These are phyloP conservation scores for Prosapia bicincta DNA, from an alignment of 2,888 invertebrate species.

Conservation along the genomic window DNA sequence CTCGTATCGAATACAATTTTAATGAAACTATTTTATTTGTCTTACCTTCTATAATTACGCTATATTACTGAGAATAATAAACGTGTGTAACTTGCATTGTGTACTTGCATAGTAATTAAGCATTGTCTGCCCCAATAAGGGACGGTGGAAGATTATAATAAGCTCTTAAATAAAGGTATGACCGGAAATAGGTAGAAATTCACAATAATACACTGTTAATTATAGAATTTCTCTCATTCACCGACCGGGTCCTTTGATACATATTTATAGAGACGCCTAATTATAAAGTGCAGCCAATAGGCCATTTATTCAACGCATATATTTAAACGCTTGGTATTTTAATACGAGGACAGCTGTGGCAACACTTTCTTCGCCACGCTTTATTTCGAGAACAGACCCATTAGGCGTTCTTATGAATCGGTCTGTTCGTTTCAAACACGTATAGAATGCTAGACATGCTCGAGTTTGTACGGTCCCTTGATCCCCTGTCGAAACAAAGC, in stretches of 20 bases:
- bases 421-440: background rate
- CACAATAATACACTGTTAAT: background rate
- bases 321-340: background rate
- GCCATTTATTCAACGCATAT: background rate
- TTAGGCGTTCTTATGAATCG: constrained; percentile 2
- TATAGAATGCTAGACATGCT: background rate
- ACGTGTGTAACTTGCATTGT: too few relatives aligned
- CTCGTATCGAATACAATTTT: too few relatives aligned
- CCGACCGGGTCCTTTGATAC: background rate
- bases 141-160: too few relatives aligned
- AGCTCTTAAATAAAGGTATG: background rate
- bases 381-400: background rate
- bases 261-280: background rate
- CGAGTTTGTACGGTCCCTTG: background rate
- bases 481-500: background rate
- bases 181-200: background rate
- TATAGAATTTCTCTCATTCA: background rate
- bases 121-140: too few relatives aligned
- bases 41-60: too few relatives aligned
- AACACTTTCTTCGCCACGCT: background rate
- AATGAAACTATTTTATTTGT: too few relatives aligned
- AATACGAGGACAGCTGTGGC: background rate
- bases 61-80: too few relatives aligned
- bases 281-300: background rate
- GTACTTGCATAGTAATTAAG: too few relatives aligned